Evolutionary conservation across 2,797 vertebrate genomes (phyloP), one percentile per base, ranked within the genome.

Genomic region (Enteromius argenteus): DNA sequence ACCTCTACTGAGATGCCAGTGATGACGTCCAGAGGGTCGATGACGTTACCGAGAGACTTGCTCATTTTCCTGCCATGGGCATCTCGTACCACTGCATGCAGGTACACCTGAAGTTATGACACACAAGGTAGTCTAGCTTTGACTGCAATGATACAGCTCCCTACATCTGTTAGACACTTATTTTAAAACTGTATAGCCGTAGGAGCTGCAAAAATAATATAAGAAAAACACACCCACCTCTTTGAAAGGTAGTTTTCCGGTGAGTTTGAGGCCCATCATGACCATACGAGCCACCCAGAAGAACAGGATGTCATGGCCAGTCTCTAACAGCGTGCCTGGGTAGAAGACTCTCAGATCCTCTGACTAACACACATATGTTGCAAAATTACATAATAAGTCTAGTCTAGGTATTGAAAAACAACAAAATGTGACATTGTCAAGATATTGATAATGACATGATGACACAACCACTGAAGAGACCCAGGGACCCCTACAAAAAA

Each of bases 221-320:
- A 62, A 27, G 14, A 19, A 58, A 10, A 32, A 82, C 84, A 81
- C 11, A 37, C 73, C 3, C 79, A 97, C 97, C 96, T 98, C 97
- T 91, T 92, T 96, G 91, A 98, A 98, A 56, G 97, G 97, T 83
- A 98, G 94, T 85, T 94, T 95, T 73, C 96, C 97, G 0, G 96
- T 97, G 86, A 98, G 96, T 80, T 96, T 96, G 60, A 98, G 93
- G 60, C 96, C 97, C 86, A 98, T 94, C 97, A 98, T 98, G 86
- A 97, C 97, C 97, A 98, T 97, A 1, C 97, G 94, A 32, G 97
- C 97, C 49, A 98, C 97, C 97, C 97, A 98, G 93, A 98, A 98
- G 93, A 98, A 98, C 49, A 98, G 92, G 91, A 98, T 98, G 89
- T 98, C 97, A 1, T 98, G 97, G 7, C 97, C 97, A 0, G 97